phyloP scores from a whole-genome alignment of 2,113 vertebrate genomes.

The Gracilinanus agilis region DNA sequence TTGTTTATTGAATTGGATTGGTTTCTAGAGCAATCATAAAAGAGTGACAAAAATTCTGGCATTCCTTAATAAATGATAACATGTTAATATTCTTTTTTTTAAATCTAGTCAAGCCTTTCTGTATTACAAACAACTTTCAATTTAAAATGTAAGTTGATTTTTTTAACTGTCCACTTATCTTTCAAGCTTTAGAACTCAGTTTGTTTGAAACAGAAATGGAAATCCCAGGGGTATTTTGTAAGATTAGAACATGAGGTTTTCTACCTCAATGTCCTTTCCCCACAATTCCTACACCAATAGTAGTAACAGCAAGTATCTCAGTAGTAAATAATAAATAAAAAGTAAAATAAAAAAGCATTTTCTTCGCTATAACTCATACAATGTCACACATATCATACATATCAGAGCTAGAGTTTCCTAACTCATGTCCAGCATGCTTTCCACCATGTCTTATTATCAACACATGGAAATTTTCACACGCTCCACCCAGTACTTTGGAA shows the following conservation, averaged over 20 bases:
- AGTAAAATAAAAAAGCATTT: too few species aligned
- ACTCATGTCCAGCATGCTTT: not conserved
- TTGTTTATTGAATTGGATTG: not conserved
- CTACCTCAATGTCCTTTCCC: not conserved
- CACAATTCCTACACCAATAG: not conserved
- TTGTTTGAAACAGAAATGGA: not conserved
- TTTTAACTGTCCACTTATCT: not conserved
- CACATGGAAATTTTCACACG: not conserved
- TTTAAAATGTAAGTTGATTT: conserved; percentile 33
- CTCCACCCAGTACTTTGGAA: not conserved
- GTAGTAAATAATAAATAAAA: too few species aligned
- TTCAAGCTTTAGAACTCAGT: conserved; percentile 11
- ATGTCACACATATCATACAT: not conserved
- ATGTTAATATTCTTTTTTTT: conserved; percentile 5
- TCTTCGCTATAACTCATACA: not conserved
- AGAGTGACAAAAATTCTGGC: conserved; percentile 31
- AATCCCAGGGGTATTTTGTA: not conserved
- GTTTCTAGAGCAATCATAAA: conserved; percentile 21
- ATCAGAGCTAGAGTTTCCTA: not conserved
- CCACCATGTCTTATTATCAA: too few species aligned
- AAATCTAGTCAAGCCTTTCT: conserved; percentile 19
- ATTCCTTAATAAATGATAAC: conserved; percentile 15
- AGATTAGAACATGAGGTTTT: conserved; percentile 3
- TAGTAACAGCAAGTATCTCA: not conserved
- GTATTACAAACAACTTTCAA: conserved; percentile 14